These are phyloP conservation scores for Heteronetta atricapilla DNA, from an alignment of 2,113 vertebrate species.

Conservation along the genomic window DNA sequence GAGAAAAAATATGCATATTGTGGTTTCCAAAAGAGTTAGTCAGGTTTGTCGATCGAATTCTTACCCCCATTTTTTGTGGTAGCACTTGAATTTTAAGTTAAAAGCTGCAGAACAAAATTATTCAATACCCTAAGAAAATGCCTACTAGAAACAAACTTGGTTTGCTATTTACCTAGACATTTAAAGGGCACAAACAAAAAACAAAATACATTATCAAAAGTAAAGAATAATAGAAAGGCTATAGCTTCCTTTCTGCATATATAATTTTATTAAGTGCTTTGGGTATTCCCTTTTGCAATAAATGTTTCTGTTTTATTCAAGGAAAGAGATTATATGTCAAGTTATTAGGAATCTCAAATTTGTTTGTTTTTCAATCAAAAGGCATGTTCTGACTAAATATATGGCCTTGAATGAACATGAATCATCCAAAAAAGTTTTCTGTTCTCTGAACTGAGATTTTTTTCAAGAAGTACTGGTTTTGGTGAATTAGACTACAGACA, in stretches of 20 bases:
- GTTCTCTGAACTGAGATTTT: conserved; percentile 12
- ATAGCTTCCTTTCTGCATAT: neutral
- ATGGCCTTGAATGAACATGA: conserved; percentile 60
- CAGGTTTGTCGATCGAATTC: neutral
- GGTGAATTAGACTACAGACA: neutral
- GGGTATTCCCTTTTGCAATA: neutral
- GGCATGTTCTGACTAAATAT: conserved; percentile 20
- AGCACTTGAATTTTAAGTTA: neutral
- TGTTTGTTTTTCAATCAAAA: conserved; percentile 38
- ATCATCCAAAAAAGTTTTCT: conserved; percentile 54
- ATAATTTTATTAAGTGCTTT: neutral
- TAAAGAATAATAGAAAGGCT: neutral
- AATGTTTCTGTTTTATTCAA: conserved; percentile 17
- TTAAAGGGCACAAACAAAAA: conserved; percentile 4
- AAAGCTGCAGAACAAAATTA: neutral
- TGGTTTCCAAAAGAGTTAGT: neutral
- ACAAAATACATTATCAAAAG: neutral
- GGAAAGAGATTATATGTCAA: neutral
- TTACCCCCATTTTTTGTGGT: neutral
- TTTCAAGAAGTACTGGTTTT: neutral
- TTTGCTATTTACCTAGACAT: neutral
- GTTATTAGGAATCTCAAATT: neutral
- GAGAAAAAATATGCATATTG: neutral
- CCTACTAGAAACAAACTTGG: neutral
- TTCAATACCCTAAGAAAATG: neutral